Conservation (phyloP, 2,797 vertebrate genomes). For the Periparus ater region DNA sequence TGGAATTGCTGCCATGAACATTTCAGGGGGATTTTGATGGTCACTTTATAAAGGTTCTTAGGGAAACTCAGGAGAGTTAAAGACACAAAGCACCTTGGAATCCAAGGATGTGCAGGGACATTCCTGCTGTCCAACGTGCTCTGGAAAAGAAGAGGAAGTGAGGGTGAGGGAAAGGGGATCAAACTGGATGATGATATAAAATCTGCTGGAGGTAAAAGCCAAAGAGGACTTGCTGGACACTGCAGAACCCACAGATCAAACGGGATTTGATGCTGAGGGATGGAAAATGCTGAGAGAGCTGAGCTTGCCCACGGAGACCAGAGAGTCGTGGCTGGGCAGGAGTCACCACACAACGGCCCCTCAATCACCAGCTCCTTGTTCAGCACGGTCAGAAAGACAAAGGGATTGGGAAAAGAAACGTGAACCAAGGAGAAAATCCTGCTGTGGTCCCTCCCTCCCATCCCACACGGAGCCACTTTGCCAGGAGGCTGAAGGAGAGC, state of each 20-base stretch:
- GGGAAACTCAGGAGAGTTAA: neutral
- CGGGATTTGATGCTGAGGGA: neutral
- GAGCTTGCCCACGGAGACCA: neutral
- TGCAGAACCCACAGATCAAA: neutral
- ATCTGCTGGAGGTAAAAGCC: too few species aligned
- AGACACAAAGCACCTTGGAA: neutral
- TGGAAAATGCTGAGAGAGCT: neutral
- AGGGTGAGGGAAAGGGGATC: neutral
- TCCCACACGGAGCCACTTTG: neutral
- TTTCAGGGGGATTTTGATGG: neutral
- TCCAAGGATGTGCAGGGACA: neutral
- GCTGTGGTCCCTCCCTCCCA: neutral
- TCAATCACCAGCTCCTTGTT: neutral
- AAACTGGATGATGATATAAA: accelerated
- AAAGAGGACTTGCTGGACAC: neutral
- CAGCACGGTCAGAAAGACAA: neutral
- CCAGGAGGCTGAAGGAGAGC: neutral
- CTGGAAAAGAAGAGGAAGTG: neutral
- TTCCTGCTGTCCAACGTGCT: neutral
- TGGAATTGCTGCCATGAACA: accelerated
- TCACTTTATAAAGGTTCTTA: neutral
- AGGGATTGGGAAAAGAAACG: neutral
- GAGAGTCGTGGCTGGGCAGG: neutral
- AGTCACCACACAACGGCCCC: neutral
- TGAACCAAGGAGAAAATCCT: neutral